Conservation (phyloP, 2,113 vertebrate genomes). For the Ceyx melanurus region DNA sequence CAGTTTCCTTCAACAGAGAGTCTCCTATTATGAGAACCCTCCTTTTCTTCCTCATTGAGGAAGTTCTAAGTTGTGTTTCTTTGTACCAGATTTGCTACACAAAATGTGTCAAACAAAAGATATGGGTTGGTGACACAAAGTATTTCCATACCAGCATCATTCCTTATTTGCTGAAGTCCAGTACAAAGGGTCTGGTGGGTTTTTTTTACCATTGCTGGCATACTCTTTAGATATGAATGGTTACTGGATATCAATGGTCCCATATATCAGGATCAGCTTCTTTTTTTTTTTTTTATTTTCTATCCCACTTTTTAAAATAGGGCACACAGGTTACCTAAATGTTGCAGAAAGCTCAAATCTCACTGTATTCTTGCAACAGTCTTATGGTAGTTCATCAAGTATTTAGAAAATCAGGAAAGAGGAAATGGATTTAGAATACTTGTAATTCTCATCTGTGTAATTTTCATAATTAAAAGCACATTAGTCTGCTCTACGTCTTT, state of each 20-base stretch:
- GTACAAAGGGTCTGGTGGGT: background rate
- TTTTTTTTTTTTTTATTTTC: background rate
- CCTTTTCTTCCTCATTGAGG: no score
- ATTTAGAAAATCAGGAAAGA: background rate
- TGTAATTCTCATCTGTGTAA: background rate
- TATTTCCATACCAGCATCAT: background rate
- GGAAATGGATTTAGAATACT: background rate
- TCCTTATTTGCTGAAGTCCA: background rate
- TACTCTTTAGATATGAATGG: background rate
- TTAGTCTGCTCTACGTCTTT: background rate
- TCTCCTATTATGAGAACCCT: no score
- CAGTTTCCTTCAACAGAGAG: no score
- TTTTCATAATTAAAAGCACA: background rate
- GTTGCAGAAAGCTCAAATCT: background rate
- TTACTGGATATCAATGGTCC: background rate
- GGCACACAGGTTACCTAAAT: background rate
- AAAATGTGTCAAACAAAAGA: background rate
- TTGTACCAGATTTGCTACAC: background rate
- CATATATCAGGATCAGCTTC: rapidly evolving
- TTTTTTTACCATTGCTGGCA: background rate
- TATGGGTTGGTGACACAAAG: background rate
- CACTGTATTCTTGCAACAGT: background rate
- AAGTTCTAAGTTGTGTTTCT: no score
- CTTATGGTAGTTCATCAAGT: background rate
- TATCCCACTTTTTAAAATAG: background rate